Percentiles rank a stretch among this genome's conserved stretches.
These are phyloP conservation scores for Xylota sylvarum DNA, from an alignment of 2,888 invertebrate genomes.

Conservation along the genomic window DNA sequence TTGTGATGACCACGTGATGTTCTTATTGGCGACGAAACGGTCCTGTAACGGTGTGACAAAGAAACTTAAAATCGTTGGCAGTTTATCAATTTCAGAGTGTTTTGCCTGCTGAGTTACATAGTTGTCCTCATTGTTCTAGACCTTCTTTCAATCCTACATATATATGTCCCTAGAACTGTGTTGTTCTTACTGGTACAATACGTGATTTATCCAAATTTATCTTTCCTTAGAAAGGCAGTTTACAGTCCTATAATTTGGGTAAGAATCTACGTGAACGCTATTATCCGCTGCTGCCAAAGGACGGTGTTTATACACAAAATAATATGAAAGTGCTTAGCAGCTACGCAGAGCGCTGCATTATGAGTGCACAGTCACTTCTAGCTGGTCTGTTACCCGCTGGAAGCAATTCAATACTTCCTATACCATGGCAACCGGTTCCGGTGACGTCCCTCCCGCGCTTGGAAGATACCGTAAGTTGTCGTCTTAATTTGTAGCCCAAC, in stretches of 20 bases:
- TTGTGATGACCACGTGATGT: no score
- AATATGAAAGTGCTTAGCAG: conserved; percentile 90
- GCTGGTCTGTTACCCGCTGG: conserved; percentile 88
- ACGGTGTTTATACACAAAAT: conserved; percentile 87
- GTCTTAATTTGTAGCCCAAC: neutral
- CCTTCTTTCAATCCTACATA: no score
- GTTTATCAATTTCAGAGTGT: no score
- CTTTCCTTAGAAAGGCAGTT: conserved; percentile 89
- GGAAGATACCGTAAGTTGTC: conserved; percentile 89
- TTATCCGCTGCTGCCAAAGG: conserved; percentile 87
- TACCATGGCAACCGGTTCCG: conserved; percentile 94
- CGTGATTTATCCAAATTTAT: no score
- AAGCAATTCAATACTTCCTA: conserved; percentile 82
- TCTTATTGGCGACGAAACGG: no score
- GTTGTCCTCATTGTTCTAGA: no score
- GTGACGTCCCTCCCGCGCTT: conserved; percentile 90
- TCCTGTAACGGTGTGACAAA: no score
- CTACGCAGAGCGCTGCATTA: conserved; percentile 92
- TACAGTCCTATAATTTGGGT: conserved; percentile 91
- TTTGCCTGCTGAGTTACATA: no score
- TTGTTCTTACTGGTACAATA: no score
- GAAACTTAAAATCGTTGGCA: no score
- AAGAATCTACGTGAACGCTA: conserved; percentile 90
- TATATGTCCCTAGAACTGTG: no score
- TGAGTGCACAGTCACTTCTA: conserved; percentile 92